These are phyloP conservation scores for Pterostichus niger DNA, from an alignment of 2,888 invertebrate species.

Conservation along the genomic window DNA sequence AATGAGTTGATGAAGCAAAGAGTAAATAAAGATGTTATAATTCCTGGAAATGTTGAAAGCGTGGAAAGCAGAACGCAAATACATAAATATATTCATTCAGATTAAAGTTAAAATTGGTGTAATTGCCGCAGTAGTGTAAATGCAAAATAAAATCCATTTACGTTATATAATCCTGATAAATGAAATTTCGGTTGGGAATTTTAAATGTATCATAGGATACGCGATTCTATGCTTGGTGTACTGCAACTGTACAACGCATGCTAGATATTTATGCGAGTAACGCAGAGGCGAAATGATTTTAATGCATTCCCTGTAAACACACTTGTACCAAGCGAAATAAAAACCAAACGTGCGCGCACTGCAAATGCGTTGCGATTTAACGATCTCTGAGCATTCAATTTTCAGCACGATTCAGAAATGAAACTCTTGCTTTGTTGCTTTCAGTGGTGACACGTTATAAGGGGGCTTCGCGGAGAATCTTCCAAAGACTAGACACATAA, in stretches of 20 bases:
- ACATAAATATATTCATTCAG: constrained; percentile 1
- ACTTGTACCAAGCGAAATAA: constrained; percentile 57
- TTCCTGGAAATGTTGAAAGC: not conserved
- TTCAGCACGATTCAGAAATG: constrained; percentile 54
- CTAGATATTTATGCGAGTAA: constrained; percentile 51
- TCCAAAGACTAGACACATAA: too few species aligned
- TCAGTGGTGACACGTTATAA: not conserved
- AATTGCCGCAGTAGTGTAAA: constrained; percentile 36
- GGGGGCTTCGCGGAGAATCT: not conserved
- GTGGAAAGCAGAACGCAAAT: constrained; percentile 10
- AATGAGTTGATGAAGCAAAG: too few species aligned
- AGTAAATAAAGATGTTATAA: not conserved
- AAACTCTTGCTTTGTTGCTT: constrained; percentile 40
- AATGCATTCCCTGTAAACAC: constrained; percentile 59
- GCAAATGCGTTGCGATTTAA: constrained; percentile 60
- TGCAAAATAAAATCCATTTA: constrained; percentile 42
- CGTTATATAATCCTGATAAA: constrained; percentile 44
- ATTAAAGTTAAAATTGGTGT: not conserved
- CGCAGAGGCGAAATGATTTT: constrained; percentile 57
- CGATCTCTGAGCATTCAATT: constrained; percentile 61
- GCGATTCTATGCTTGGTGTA: constrained; percentile 2
- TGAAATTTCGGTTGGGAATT: constrained; percentile 41
- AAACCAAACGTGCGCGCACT: constrained; percentile 58
- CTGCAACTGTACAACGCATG: not conserved
- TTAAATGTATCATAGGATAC: constrained; percentile 24